Evolutionary conservation across 2,888 invertebrate species (phyloP).

Genomic region (Dynastes maya): DNA sequence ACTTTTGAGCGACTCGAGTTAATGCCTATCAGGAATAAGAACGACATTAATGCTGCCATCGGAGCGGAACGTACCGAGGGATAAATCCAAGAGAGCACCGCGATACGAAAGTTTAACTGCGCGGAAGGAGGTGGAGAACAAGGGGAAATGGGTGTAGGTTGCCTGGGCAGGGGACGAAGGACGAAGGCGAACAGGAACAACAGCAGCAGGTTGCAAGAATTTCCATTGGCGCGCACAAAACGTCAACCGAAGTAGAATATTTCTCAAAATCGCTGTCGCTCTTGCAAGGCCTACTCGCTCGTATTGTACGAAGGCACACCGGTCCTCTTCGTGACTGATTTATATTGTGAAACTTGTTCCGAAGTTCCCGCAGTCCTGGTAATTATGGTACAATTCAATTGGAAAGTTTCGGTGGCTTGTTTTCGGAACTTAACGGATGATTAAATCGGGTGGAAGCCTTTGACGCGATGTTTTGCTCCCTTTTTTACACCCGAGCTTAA

Average conservation of each 20-base stretch:
- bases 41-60: conserved; percentile 13
- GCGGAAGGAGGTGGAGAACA: background rate
- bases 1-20: conserved; percentile 8
- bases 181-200: conserved; percentile 22
- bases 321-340: conserved; percentile 21
- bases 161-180: background rate
- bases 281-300: conserved; percentile 4
- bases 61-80: background rate
- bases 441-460: conserved; percentile 23
- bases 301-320: background rate
- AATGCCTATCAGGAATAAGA: conserved; percentile 17
- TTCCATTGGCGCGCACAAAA: conserved; percentile 20
- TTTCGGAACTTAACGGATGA: conserved; percentile 45
- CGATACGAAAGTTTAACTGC: background rate
- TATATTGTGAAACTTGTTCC: conserved; percentile 38
- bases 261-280: conserved; percentile 42
- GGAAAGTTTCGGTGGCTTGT: conserved; percentile 45
- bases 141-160: background rate
- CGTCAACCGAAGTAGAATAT: conserved; percentile 33
- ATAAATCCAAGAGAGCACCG: background rate
- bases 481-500: background rate
- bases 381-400: conserved; percentile 51
- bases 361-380: conserved; percentile 35
- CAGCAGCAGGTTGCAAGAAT: conserved; percentile 43
- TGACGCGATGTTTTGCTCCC: background rate